These are phyloP conservation scores for Hemibagrus guttatus DNA, from an alignment of 2,797 vertebrate genomes.

Conservation along the genomic window DNA sequence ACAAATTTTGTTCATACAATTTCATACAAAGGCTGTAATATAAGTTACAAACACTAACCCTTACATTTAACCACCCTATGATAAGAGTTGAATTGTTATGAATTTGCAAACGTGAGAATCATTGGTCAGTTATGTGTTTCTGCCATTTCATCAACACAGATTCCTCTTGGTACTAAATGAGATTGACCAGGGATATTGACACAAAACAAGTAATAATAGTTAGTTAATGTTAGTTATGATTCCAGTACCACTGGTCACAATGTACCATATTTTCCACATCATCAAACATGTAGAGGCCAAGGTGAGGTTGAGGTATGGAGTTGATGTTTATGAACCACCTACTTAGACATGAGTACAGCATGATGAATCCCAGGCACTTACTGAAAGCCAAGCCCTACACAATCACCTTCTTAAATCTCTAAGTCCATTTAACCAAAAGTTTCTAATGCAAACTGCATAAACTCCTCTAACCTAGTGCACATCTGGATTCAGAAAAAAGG, in stretches of 20 bases:
- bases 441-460: constrained; percentile 6
- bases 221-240: neutral
- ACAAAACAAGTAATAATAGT: neutral
- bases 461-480: neutral
- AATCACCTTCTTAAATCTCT: constrained; percentile 6
- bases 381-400: neutral
- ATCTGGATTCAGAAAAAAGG: constrained; percentile 1
- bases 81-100: neutral
- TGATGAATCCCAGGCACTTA: neutral
- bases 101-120: neutral
- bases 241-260: neutral
- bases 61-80: too few species aligned
- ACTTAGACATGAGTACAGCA: neutral
- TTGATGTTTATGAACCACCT: neutral
- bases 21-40: neutral
- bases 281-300: neutral
- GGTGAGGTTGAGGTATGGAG: neutral
- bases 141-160: neutral
- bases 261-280: neutral
- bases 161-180: neutral
- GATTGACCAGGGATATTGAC: neutral
- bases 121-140: neutral
- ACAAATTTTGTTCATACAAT: neutral
- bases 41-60: neutral
- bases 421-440: neutral